Evolutionary conservation across 23 tunicate genomes (phyloP).

Genomic region (Phallusia fumigata): DNA sequence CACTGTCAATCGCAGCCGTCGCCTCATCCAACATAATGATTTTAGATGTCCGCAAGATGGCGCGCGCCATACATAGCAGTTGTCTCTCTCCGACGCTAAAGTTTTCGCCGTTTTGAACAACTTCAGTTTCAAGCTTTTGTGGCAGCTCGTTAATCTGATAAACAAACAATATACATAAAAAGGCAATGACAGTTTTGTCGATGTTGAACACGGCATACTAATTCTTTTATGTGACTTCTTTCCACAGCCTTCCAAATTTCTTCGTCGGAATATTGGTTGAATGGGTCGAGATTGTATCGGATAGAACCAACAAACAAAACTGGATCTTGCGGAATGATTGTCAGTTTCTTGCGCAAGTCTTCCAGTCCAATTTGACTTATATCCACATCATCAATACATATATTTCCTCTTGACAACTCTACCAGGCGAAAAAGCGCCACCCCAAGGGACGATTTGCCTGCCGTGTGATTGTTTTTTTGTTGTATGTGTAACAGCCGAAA

Average conservation of each 20-base stretch:
- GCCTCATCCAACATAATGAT: constrained; percentile 76
- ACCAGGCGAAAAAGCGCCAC: constrained; percentile 77
- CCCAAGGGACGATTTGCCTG: constrained; percentile 92
- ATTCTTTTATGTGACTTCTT: constrained; percentile 78
- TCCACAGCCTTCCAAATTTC: constrained; percentile 91
- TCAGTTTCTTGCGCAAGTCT: constrained; percentile 67
- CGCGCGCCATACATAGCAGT: constrained; percentile 69
- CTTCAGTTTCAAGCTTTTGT: constrained; percentile 43
- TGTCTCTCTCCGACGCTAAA: constrained; percentile 70
- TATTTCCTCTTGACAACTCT: constrained; percentile 47
- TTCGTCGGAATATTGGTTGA: constrained; percentile 75
- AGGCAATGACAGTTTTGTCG: neutral
- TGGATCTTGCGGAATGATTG: constrained; percentile 98
- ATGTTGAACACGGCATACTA: constrained; percentile 32
- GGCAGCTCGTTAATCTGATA: constrained; percentile 43
- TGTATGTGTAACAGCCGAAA: too few relatives aligned
- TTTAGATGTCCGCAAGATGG: constrained; percentile 43
- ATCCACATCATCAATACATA: constrained; percentile 74
- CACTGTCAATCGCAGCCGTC: constrained; percentile 70
- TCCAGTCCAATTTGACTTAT: constrained; percentile 55
- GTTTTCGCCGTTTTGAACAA: constrained; percentile 75
- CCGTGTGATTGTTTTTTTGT: neutral
- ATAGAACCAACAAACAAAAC: constrained; percentile 91
- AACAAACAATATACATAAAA: neutral
- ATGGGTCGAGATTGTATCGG: constrained; percentile 94